Evolutionary conservation across 1,140 invertebrate species (phyloP).

Genomic region (Littorina saxatilis): DNA sequence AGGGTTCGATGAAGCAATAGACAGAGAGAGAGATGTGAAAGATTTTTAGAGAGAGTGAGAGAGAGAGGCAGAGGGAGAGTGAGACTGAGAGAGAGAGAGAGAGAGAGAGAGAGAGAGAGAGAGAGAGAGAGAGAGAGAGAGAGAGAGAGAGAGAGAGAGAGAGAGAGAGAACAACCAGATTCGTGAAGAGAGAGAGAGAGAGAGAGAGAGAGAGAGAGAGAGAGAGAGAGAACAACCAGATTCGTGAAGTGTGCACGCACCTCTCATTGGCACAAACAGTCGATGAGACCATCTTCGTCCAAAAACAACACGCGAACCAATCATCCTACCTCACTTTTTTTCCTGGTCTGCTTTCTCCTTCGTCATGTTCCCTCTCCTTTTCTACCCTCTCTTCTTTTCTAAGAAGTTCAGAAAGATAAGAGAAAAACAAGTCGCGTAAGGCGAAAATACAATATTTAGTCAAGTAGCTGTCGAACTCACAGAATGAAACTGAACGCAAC

Average conservation of each 20-base stretch:
- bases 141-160: not conserved
- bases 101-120: not conserved
- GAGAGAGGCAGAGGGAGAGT: not conserved
- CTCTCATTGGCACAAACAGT: not conserved
- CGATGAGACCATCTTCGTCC: no score
- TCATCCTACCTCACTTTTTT: no score
- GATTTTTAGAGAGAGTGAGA: not conserved
- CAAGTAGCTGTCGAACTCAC: no score
- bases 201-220: not conserved
- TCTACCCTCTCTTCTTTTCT: no score
- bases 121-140: not conserved
- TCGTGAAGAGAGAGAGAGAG: not conserved
- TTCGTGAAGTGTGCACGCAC: no score
- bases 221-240: not conserved
- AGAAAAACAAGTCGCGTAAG: no score
- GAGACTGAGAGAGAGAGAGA: constrained; percentile 8
- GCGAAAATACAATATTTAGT: no score
- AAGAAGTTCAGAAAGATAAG: no score
- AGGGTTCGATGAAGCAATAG: not conserved
- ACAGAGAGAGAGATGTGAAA: not conserved
- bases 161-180: not conserved
- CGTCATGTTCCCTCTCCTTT: no score
- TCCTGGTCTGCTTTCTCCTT: no score
- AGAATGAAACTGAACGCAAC: no score
- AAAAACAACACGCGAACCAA: no score